Evolutionary conservation across 2,797 vertebrate species (phyloP), one percentile per base, ranked within the genome.

Genomic region (Anabacerthia variegaticeps): DNA sequence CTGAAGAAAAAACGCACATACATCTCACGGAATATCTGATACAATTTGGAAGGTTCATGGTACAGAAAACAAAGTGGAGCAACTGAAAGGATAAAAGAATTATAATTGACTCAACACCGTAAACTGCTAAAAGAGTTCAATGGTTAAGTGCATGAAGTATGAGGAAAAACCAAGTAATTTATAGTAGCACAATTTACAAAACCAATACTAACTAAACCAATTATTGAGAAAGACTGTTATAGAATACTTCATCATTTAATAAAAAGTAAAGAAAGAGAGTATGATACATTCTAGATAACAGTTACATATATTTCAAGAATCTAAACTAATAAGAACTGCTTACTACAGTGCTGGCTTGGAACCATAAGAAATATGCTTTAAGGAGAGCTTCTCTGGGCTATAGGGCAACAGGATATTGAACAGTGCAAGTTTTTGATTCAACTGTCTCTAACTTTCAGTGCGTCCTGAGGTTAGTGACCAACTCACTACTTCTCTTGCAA

Each of bases 1-100:
- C 99, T 98, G 98, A 99, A 99, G 98, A 99, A 99, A 98, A 99
- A 99, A 85, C 99, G 99, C 89, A 99, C 98, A 86, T 99, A 99
- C 99, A 99, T 99, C 98, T 99, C 99, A 91, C 99, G 98, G 98
- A 99, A 99, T 66, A 99, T 98, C 83, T 98, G 98, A 98, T 99
- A 99, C 85, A 99, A 96, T 97, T 98, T 99, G 96, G 98, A 98
- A 12, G 99, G 99, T 96, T 99, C 99, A n/a, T 99, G 99, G 97
- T 99, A 99, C 90, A 99, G 96, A 98, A 99, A 99, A 97, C 99
- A 99, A 97, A 99, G 98, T 56, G 99, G 99, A 55, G 99, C 99
- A 96, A 99, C 99, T 99, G 98, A 82, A 98, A 97, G 82, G 88
- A 93, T 83, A 95, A 97, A 97, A 96, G 85, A 89, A 85, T 55